Percentiles rank a stretch among this genome's conserved stretches.
These are phyloP conservation scores for Diglossa cyanea DNA, from an alignment of 2,797 vertebrate species.

Conservation along the genomic window DNA sequence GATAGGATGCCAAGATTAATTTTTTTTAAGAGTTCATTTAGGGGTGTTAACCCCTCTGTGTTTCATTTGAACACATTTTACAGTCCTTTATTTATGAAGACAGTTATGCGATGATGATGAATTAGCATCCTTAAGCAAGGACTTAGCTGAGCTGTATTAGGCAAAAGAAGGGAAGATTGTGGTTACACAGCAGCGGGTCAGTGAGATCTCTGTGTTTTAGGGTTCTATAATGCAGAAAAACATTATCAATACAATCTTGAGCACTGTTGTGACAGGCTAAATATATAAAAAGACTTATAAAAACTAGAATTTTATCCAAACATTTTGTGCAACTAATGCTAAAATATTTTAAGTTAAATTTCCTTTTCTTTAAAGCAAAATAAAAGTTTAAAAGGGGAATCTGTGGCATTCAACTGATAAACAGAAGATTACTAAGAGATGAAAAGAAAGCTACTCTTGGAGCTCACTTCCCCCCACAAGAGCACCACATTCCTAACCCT, in stretches of 20 bases:
- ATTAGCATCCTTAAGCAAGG: slow-evolving; percentile 80
- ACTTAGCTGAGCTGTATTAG: slow-evolving; percentile 80
- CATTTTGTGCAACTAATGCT: slow-evolving; percentile 86
- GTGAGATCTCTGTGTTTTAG: slow-evolving; percentile 80
- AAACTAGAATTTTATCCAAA: slow-evolving; percentile 96
- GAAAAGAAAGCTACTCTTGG: slow-evolving; percentile 80
- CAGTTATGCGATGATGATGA: slow-evolving; percentile 76
- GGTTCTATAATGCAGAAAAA: slow-evolving; percentile 82
- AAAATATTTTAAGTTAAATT: slow-evolving; percentile 85
- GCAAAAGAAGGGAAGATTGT: slow-evolving; percentile 79
- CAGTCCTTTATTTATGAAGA: slow-evolving; percentile 80
- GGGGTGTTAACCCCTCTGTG: slow-evolving; percentile 74
- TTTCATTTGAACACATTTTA: slow-evolving; percentile 78
- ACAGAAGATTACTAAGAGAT: slow-evolving; percentile 80
- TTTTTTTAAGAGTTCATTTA: slow-evolving; percentile 79
- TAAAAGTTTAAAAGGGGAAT: slow-evolving; percentile 80
- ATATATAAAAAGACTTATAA: slow-evolving; percentile 98
- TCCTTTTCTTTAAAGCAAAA: slow-evolving; percentile 85
- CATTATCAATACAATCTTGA: slow-evolving; percentile 80
- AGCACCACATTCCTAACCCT: slow-evolving; percentile 82
- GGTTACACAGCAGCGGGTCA: slow-evolving; percentile 76
- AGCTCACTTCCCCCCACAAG: slow-evolving; percentile 80
- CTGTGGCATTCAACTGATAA: slow-evolving; percentile 80
- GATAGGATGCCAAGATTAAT: slow-evolving; percentile 89
- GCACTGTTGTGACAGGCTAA: slow-evolving; percentile 86